Evolutionary conservation across 2,797 vertebrate species (phyloP), one percentile per base, ranked within the genome.

Genomic region (Brotula barbata): DNA sequence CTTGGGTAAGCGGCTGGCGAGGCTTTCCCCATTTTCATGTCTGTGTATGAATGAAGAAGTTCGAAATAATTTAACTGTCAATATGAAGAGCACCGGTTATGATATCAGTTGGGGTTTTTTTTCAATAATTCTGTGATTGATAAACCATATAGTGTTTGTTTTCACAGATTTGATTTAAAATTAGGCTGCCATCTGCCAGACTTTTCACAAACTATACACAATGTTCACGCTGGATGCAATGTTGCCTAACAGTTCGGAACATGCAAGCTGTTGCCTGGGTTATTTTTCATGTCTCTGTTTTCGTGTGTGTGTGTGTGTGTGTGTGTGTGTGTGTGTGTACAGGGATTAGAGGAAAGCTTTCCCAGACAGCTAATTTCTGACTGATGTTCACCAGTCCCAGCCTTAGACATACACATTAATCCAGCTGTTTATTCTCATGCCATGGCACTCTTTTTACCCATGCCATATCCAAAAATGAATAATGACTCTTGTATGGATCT

Each of bases 341-440:
- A n/a, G 64, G 79, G 80, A 88, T 87, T 84, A 88, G 56, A 65
- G 73, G 61, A 71, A 78, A 85, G 78, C 81, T 84, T 77, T 80
- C 49, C 66, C 77, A 83, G 73, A 83, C 76, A 58, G 78, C 84
- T 75, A 70, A 85, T 85, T 86, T 86, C 68, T 76, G 71, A 82
- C 75, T 74, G 70, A 79, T 61, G 78, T 78, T 77, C 80, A 82
- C 56, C 81, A 83, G 73, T 64, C 58, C 64, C 59, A 59, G 58
- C 60, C 70, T 77, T 39, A 66, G 61, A 78, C 70, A 36, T 58
- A 46, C 63, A 51, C 46, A 59, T 69, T 87, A 87, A 83, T 77
- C 81, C 81, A 70, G 55, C 63, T 60, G 41, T 66, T 56, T 68
- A 57, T 82, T 62, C 56, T 66, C 76, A 61, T 52, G 16, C 25